Percentiles rank a stretch among this genome's conserved stretches.
phyloP scores from a whole-genome alignment of 2,888 invertebrate genomes.

The Platycnemis pennipes region DNA sequence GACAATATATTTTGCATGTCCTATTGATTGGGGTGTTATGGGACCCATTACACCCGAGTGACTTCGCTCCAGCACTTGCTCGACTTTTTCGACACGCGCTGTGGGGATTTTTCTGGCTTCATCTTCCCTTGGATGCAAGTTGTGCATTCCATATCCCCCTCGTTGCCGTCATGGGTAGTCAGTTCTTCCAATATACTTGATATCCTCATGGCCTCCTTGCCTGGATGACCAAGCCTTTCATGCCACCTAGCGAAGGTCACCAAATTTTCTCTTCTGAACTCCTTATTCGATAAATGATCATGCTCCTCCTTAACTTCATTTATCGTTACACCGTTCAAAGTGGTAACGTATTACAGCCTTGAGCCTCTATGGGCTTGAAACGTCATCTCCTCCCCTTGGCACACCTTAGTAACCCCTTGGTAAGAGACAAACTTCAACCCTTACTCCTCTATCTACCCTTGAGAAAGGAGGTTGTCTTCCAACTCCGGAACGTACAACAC shows the following conservation, averaged over 20 bases:
- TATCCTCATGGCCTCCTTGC: not conserved
- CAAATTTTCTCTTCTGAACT: not conserved
- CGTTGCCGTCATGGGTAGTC: not conserved
- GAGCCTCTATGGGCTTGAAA: not conserved
- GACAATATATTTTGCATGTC: constrained; percentile 17
- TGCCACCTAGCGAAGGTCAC: not conserved
- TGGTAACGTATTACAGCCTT: not conserved
- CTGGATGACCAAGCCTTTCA: not conserved
- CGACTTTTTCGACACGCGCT: constrained; percentile 25
- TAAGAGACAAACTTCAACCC: not conserved
- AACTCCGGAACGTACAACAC: not conserved
- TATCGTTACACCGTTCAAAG: constrained; percentile 36
- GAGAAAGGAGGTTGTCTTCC: not conserved
- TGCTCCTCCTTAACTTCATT: constrained; percentile 51
- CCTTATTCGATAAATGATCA: constrained; percentile 2
- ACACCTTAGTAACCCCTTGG: not conserved
- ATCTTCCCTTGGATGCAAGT: constrained; percentile 42
- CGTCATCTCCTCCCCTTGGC: not conserved
- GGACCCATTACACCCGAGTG: constrained; percentile 37
- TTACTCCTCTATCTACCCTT: not conserved
- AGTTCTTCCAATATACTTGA: not conserved
- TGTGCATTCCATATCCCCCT: not conserved
- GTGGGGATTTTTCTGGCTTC: constrained; percentile 60
- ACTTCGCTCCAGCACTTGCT: constrained; percentile 50
- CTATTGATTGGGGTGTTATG: constrained; percentile 32